phyloP scores from a whole-genome alignment of 1,140 invertebrate species.

The Apis florea region DNA sequence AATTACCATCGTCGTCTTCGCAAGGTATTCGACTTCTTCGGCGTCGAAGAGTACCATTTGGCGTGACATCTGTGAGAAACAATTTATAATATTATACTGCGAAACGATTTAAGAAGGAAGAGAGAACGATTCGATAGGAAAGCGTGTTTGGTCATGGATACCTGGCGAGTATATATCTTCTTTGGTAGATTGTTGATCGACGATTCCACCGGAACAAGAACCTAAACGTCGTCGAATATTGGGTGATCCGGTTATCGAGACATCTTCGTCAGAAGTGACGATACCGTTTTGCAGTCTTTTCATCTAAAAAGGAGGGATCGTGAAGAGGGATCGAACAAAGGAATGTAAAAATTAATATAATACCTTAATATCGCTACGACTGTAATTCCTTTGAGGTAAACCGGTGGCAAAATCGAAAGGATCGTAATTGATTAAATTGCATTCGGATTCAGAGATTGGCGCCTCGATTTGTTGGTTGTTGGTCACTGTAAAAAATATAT shows the following conservation, averaged over 20 bases:
- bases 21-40: constrained; percentile 90
- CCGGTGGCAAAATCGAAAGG: constrained; percentile 87
- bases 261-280: constrained; percentile 83
- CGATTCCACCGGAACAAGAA: constrained; percentile 82
- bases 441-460: constrained; percentile 88
- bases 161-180: constrained; percentile 88
- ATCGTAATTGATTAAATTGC: constrained; percentile 86
- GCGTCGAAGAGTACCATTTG: constrained; percentile 91
- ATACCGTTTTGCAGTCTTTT: constrained; percentile 80
- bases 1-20: constrained; percentile 90
- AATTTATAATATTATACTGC: background rate
- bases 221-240: constrained; percentile 85
- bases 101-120: too few relatives aligned
- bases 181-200: constrained; percentile 80
- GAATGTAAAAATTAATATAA: constrained; percentile 37
- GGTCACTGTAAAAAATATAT: constrained; percentile 81
- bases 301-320: constrained; percentile 59
- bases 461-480: constrained; percentile 83
- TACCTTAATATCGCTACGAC: constrained; percentile 79
- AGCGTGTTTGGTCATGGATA: constrained; percentile 61
- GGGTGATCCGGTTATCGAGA: constrained; percentile 85
- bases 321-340: background rate
- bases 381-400: constrained; percentile 80
- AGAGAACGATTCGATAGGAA: too few relatives aligned
- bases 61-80: constrained; percentile 87